These are phyloP conservation scores for Opisthograptis luteolata DNA, from an alignment of 2,888 invertebrate species.

Conservation along the genomic window DNA sequence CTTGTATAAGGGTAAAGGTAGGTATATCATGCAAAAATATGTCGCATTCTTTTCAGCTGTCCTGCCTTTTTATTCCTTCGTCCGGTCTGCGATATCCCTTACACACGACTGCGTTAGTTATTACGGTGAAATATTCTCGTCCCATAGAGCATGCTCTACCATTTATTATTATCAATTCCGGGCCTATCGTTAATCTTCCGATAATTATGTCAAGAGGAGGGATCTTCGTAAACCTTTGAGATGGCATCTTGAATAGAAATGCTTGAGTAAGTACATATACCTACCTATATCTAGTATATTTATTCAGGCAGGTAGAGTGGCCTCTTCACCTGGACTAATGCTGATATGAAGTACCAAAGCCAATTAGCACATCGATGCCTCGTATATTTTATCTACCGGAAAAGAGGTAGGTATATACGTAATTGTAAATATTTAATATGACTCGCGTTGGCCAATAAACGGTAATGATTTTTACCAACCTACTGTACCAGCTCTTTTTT, in stretches of 20 bases:
- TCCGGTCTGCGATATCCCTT: constrained; percentile 9
- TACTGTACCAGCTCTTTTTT: too few species aligned
- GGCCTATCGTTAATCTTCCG: constrained; percentile 33
- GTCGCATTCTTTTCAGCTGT: neutral
- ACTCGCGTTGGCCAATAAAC: too few species aligned
- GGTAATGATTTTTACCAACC: too few species aligned
- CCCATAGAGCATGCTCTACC: constrained; percentile 25
- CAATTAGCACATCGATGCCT: neutral
- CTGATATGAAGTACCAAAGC: neutral
- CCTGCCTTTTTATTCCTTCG: neutral
- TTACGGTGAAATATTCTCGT: constrained; percentile 19
- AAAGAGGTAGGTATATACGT: too few species aligned
- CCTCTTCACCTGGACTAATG: neutral
- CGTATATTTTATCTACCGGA: too few species aligned
- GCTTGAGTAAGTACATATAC: constrained; percentile 15
- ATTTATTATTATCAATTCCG: constrained; percentile 39
- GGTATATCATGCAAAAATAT: too few species aligned
- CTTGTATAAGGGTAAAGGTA: too few species aligned
- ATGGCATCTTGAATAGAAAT: constrained; percentile 28
- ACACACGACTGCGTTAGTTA: constrained; percentile 18
- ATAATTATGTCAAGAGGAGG: constrained; percentile 33
- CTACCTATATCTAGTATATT: constrained; percentile 9
- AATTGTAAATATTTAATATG: too few species aligned
- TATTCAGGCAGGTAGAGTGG: constrained; percentile 13
- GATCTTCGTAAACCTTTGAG: constrained; percentile 24